Evolutionary conservation across 2,888 invertebrate species (phyloP).

Genomic region (Tinea trinotella): DNA sequence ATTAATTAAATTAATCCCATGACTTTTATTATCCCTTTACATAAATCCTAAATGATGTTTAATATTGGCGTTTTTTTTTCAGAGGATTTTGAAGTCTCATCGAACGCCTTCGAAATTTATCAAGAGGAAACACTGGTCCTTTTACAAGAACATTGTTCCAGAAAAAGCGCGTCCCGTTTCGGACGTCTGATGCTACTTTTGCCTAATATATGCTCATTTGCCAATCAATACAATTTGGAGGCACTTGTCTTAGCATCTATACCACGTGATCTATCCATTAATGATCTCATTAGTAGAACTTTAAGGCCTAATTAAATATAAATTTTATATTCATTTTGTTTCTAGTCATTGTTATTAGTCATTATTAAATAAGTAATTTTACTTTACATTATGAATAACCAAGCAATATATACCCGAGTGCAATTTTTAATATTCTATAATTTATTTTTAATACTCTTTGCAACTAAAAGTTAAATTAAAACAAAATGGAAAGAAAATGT

Average conservation of each 20-base stretch:
- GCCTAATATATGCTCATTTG: constrained; percentile 71
- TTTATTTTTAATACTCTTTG: background rate
- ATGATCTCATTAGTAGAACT: constrained; percentile 4
- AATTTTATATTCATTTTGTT: background rate
- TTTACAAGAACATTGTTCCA: constrained; percentile 79
- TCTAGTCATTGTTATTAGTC: background rate
- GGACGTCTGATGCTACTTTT: constrained; percentile 82
- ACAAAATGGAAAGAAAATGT: too few species aligned
- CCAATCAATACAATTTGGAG: constrained; percentile 50
- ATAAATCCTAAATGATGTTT: too few species aligned
- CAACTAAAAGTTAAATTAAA: too few species aligned
- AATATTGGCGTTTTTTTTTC: constrained; percentile 25
- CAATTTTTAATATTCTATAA: background rate
- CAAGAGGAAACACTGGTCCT: constrained; percentile 88
- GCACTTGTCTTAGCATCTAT: constrained; percentile 78
- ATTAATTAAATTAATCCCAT: too few species aligned
- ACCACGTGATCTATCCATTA: background rate
- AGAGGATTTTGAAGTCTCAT: constrained; percentile 35
- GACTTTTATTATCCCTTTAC: too few species aligned
- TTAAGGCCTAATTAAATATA: background rate
- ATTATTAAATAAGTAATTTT: background rate
- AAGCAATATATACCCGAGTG: constrained; percentile 1
- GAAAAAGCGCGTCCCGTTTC: constrained; percentile 71
- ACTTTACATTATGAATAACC: background rate
- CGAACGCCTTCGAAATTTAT: constrained; percentile 72